These are phyloP conservation scores for Thymelicus acteon DNA, from an alignment of 2,888 invertebrate genomes.

Conservation along the genomic window DNA sequence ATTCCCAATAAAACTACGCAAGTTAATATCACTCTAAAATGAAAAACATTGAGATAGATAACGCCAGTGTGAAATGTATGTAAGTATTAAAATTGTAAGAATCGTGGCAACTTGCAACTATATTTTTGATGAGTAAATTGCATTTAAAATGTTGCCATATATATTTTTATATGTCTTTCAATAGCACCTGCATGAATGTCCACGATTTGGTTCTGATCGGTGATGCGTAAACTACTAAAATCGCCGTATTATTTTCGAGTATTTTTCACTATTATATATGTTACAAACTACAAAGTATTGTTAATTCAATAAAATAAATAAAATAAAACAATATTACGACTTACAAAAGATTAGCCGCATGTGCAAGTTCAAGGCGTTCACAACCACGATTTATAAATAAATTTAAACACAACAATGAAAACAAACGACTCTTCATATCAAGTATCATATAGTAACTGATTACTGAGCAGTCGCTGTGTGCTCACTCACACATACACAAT, in stretches of 20 bases:
- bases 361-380: too few species aligned
- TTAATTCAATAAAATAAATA: conserved; percentile 78
- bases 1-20: too few species aligned
- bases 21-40: too few species aligned
- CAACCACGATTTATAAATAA: too few species aligned
- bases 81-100: background rate
- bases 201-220: conserved; percentile 17
- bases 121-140: background rate
- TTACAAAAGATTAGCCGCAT: too few species aligned
- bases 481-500: too few species aligned
- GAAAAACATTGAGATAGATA: too few species aligned
- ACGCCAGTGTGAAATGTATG: background rate
- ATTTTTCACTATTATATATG: conserved; percentile 69
- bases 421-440: too few species aligned
- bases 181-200: conserved; percentile 13
- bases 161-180: conserved; percentile 15
- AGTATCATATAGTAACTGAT: too few species aligned
- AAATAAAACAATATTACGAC: too few species aligned
- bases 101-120: background rate
- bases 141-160: conserved; percentile 12
- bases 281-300: conserved; percentile 78
- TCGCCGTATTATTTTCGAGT: conserved; percentile 56
- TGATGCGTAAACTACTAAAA: conserved; percentile 40
- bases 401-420: too few species aligned
- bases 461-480: too few species aligned